Conservation (phyloP, 23 tunicate species). For the Oikopleura dioica region DNA sequence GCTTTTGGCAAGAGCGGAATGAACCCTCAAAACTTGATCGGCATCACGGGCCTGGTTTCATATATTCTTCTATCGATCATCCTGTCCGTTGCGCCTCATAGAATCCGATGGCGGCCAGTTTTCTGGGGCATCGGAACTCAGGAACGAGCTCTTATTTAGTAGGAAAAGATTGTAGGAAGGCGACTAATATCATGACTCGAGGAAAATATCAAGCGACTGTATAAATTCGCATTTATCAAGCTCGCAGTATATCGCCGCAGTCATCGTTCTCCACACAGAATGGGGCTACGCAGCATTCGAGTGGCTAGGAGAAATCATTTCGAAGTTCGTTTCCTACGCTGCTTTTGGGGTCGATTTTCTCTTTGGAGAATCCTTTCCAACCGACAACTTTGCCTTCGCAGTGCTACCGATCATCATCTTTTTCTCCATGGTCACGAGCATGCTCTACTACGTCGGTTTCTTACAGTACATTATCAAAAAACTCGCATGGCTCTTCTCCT, state of each 20-base stretch:
- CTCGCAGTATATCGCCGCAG: constrained; percentile 14
- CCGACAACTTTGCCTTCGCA: background rate
- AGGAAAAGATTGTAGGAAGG: no score
- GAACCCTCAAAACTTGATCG: background rate
- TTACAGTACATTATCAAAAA: constrained; percentile 21
- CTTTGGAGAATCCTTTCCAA: constrained; percentile 7
- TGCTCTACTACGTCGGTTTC: constrained; percentile 20
- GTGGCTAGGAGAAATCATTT: constrained; percentile 16
- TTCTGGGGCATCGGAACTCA: background rate
- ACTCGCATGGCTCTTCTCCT: background rate
- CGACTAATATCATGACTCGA: no score
- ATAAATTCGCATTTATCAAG: no score
- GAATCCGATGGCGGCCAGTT: constrained; percentile 9
- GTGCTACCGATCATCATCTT: constrained; percentile 23
- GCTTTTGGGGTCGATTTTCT: constrained; percentile 15
- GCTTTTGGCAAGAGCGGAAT: background rate
- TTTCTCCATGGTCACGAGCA: constrained; percentile 17
- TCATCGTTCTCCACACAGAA: constrained; percentile 16
- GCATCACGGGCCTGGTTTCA: background rate
- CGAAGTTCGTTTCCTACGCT: constrained; percentile 13
- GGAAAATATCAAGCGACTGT: no score
- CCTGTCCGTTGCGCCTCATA: background rate
- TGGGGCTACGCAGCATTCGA: constrained; percentile 15
- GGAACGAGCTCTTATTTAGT: no score
- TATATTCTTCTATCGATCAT: background rate